A percentile compares a stretch with the other conserved stretches of the same genome.
Conservation (phyloP, 2,113 vertebrate species). For the Gasterosteus nipponicus region DNA sequence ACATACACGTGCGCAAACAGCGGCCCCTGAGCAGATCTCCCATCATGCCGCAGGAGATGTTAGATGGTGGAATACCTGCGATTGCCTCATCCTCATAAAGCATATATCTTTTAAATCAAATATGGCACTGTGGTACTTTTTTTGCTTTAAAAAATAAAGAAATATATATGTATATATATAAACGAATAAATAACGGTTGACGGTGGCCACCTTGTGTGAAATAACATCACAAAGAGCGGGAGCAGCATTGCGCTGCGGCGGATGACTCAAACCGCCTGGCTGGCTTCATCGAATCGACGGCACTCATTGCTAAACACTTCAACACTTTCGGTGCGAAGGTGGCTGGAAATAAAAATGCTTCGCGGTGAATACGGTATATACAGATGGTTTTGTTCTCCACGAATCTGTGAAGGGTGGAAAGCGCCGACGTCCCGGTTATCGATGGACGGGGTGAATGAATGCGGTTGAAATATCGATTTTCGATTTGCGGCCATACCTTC, state of each 20-base stretch:
- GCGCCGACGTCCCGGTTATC: conserved; percentile 59
- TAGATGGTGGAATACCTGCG: conserved; percentile 45
- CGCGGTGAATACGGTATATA: neutral
- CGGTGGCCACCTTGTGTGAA: conserved; percentile 24
- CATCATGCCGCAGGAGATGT: conserved; percentile 72
- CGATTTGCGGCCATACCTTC: conserved; percentile 72
- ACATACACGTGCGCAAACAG: conserved; percentile 36
- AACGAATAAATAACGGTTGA: neutral
- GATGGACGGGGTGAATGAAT: conserved; percentile 75
- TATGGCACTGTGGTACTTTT: neutral
- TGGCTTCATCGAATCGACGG: conserved; percentile 70
- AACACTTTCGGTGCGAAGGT: conserved; percentile 11
- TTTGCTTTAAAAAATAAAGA: too few species aligned
- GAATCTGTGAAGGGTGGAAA: conserved; percentile 27
- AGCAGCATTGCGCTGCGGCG: conserved; percentile 67
- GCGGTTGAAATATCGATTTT: conserved; percentile 80
- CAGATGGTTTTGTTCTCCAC: conserved; percentile 5
- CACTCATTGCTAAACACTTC: conserved; percentile 7
- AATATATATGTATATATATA: too few species aligned
- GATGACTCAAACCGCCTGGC: conserved; percentile 72
- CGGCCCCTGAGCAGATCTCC: conserved; percentile 42
- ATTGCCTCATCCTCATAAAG: conserved; percentile 15
- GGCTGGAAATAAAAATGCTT: neutral
- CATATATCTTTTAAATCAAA: neutral
- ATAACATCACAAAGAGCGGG: conserved; percentile 61